A percentile compares a stretch with the other conserved stretches of the same genome.
These are phyloP conservation scores for Dermatemys mawii DNA, from an alignment of 2,113 vertebrate species.

Conservation along the genomic window DNA sequence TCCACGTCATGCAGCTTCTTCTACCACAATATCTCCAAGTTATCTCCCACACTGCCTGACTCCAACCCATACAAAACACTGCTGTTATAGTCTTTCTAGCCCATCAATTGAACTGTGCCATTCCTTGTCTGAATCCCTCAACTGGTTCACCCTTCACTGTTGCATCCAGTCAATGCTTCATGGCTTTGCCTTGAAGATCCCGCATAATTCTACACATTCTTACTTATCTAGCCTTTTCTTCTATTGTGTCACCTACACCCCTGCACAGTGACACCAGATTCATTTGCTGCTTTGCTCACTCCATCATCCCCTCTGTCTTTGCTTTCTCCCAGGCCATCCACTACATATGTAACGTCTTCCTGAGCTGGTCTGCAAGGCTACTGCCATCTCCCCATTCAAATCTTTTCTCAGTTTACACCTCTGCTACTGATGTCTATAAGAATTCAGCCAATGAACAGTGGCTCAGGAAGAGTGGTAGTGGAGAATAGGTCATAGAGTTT, in stretches of 20 bases:
- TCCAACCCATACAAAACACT: constrained; percentile 4
- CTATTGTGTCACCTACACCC: fast-evolving
- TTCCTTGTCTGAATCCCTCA: not conserved
- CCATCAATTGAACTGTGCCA: constrained; percentile 2
- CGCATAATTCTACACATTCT: not conserved
- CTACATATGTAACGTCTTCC: not conserved
- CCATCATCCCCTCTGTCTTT: not conserved
- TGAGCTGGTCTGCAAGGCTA: not conserved
- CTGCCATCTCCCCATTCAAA: not conserved
- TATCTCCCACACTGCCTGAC: not conserved
- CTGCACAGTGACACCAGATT: not conserved
- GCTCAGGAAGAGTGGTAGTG: not conserved
- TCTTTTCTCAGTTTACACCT: not conserved
- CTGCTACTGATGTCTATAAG: not conserved
- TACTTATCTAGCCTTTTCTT: constrained; percentile 9
- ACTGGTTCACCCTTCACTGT: constrained; percentile 14
- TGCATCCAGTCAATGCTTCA: not conserved
- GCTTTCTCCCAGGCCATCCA: not conserved
- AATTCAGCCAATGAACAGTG: not conserved
- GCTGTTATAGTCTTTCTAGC: not conserved
- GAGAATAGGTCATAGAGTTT: not conserved
- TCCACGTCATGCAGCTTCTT: too few relatives aligned
- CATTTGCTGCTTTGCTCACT: constrained; percentile 4
- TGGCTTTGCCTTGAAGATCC: constrained; percentile 38
- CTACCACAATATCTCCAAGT: not conserved